phyloP scores from a whole-genome alignment of 2,797 vertebrate species.

The Danio tinwini region DNA sequence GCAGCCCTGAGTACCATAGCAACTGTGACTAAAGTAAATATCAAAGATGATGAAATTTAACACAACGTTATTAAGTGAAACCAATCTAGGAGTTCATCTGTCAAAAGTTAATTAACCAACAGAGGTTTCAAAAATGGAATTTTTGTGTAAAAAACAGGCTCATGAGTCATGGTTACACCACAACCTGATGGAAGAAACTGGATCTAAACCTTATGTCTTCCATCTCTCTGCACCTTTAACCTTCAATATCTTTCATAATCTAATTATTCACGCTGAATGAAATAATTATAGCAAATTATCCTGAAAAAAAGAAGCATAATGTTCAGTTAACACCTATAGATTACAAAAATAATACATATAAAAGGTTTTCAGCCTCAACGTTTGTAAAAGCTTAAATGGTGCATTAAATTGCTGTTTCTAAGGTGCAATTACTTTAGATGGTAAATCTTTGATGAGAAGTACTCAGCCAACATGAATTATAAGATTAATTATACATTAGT shows the following conservation, averaged over 20 bases:
- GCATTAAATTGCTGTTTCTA: background rate
- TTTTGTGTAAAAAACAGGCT: background rate
- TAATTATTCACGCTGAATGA: background rate
- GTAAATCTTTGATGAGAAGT: background rate
- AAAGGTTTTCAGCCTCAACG: background rate
- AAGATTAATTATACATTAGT: background rate
- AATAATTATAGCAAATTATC: conserved; percentile 12
- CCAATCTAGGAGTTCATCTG: background rate
- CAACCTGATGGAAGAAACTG: background rate
- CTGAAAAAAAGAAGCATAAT: background rate
- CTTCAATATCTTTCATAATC: background rate
- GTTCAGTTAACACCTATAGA: background rate
- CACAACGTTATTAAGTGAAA: background rate
- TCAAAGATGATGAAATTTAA: background rate
- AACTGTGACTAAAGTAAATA: background rate
- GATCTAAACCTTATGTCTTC: background rate
- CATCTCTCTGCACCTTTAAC: background rate
- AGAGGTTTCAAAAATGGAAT: background rate
- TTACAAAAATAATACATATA: background rate
- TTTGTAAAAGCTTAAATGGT: background rate
- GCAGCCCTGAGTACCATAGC: background rate
- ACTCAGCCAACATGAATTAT: background rate
- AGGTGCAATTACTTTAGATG: background rate
- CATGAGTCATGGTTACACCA: background rate
- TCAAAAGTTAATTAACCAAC: conserved; percentile 2